Percentiles rank a stretch among this genome's conserved stretches.
These are phyloP conservation scores for Calcarius lapponicus DNA, from an alignment of 2,797 vertebrate species.

Conservation along the genomic window DNA sequence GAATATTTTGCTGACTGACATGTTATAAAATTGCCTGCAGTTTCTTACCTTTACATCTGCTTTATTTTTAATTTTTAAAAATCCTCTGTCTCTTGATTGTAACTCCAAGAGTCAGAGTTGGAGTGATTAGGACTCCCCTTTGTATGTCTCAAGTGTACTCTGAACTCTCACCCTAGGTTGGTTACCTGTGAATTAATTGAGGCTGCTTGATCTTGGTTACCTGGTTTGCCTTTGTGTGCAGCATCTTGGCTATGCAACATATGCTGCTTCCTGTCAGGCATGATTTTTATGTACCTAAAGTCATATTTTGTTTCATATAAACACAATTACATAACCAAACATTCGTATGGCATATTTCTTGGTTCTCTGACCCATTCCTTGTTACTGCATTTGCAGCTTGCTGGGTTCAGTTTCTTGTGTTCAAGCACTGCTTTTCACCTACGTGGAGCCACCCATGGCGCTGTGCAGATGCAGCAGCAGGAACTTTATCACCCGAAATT, in stretches of 20 bases:
- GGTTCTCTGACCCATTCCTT: background rate
- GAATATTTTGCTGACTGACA: background rate
- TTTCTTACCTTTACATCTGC: background rate
- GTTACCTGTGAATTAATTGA: background rate
- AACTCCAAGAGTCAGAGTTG: background rate
- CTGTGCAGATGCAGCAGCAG: background rate
- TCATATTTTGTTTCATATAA: background rate
- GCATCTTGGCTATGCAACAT: background rate
- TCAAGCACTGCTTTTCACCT: background rate
- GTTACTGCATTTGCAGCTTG: background rate
- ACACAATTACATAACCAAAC: background rate
- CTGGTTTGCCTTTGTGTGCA: background rate
- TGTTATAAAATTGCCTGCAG: fast-evolving
- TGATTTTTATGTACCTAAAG: background rate
- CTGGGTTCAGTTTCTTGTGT: background rate
- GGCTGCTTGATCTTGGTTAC: background rate
- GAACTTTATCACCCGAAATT: background rate
- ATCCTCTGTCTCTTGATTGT: background rate
- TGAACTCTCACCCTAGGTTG: background rate
- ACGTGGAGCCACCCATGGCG: fast-evolving
- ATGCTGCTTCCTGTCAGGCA: background rate
- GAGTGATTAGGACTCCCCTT: background rate
- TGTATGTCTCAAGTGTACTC: background rate
- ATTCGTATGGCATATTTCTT: background rate
- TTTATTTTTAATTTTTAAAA: background rate